Percentiles rank a stretch among this genome's conserved stretches.
Conservation (phyloP, 2,113 vertebrate species). For the Aramus guarauna region DNA sequence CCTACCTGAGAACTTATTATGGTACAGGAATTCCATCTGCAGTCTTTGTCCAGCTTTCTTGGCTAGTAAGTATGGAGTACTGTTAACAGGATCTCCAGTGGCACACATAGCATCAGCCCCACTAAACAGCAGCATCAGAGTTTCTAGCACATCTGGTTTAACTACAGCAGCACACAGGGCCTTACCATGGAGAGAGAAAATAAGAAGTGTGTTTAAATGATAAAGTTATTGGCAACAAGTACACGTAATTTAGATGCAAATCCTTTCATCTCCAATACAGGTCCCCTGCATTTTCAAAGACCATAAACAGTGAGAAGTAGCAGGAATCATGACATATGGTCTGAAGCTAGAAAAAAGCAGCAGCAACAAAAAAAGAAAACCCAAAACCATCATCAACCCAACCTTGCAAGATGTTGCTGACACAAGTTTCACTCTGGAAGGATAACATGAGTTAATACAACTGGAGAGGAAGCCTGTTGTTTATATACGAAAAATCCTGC, state of each 20-base stretch:
- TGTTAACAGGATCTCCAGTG: constrained; percentile 84
- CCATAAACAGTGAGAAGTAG: neutral
- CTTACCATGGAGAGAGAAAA: constrained; percentile 62
- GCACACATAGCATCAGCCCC: constrained; percentile 94
- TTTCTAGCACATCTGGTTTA: constrained; percentile 83
- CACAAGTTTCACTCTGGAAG: neutral
- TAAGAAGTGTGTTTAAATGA: neutral
- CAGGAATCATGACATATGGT: neutral
- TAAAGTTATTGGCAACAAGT: neutral
- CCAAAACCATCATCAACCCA: neutral
- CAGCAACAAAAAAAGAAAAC: neutral
- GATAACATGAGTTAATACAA: neutral
- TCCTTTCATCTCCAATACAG: neutral
- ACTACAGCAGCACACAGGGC: constrained; percentile 89
- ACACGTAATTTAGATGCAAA: neutral
- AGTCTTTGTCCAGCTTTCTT: constrained; percentile 89
- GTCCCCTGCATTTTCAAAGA: neutral
- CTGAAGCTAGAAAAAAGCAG: neutral
- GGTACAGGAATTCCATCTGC: constrained; percentile 96
- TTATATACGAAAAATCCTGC: neutral
- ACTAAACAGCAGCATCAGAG: constrained; percentile 88
- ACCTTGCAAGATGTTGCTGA: neutral
- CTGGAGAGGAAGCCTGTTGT: neutral
- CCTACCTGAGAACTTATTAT: constrained; percentile 92
- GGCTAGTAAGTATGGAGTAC: constrained; percentile 91